phyloP scores from a whole-genome alignment of 2,888 invertebrate genomes.

The Napeogenes sylphis region DNA sequence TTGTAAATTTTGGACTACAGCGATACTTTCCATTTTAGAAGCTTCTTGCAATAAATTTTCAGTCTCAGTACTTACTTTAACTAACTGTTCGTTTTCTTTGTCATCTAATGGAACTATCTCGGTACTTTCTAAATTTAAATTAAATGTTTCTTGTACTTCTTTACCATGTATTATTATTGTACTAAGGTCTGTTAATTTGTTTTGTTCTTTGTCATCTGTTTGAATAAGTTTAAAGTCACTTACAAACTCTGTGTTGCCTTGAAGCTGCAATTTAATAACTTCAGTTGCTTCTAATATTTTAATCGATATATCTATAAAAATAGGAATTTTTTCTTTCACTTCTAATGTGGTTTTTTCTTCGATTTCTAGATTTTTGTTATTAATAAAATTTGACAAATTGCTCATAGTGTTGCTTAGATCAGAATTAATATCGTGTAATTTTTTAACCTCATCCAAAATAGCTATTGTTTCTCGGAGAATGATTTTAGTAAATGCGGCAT shows the following conservation, averaged over 20 bases:
- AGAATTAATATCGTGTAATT: slow-evolving; percentile 32
- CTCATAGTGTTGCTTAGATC: slow-evolving; percentile 33
- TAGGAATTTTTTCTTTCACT: slow-evolving; percentile 67
- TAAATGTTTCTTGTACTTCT: no score
- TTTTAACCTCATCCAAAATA: slow-evolving; percentile 40
- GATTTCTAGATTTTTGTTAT: slow-evolving; percentile 40
- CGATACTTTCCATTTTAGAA: no score
- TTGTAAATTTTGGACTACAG: no score
- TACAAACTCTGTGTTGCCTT: background rate
- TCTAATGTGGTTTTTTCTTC: slow-evolving; percentile 51
- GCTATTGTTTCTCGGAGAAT: slow-evolving; percentile 55
- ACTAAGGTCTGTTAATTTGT: background rate
- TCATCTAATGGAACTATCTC: no score
- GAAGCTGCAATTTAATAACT: slow-evolving; percentile 18
- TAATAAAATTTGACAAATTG: slow-evolving; percentile 37
- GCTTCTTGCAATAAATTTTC: no score
- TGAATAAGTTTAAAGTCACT: background rate
- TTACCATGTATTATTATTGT: no score
- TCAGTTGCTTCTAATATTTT: slow-evolving; percentile 37
- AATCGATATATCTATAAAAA: slow-evolving; percentile 52
- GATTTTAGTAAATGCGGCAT: slow-evolving; percentile 63
- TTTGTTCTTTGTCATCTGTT: background rate
- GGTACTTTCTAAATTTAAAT: no score
- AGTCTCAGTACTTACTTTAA: no score
- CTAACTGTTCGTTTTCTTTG: no score